Evolutionary conservation across 2,113 vertebrate genomes (phyloP).

Genomic region (Oryzias woworae): DNA sequence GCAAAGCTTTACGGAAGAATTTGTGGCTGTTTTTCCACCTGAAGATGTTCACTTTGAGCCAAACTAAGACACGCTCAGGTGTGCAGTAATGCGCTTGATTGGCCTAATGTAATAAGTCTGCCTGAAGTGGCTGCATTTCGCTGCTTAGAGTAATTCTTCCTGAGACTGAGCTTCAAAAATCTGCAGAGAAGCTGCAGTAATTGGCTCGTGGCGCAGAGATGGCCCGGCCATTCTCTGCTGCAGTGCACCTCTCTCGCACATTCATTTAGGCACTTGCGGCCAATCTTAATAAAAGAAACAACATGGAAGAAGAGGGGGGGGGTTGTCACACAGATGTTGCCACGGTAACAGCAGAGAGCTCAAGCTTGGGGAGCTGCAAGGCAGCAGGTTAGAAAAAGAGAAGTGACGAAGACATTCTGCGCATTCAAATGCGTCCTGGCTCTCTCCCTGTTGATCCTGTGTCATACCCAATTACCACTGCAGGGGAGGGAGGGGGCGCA

Average conservation of each 20-base stretch:
- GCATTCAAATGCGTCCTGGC: constrained; percentile 68
- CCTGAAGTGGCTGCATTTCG: constrained; percentile 41
- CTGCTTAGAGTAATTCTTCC: constrained; percentile 32
- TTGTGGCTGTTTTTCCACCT: constrained; percentile 1
- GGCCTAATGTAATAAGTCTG: constrained; percentile 48
- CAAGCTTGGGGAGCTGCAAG: constrained; percentile 51
- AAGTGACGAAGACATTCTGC: constrained; percentile 49
- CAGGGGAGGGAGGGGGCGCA: constrained; percentile 18
- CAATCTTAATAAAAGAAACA: constrained; percentile 73
- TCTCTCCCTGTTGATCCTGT: constrained; percentile 70
- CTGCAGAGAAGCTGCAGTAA: constrained; percentile 41
- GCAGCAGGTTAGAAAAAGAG: constrained; percentile 62
- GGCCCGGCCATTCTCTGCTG: constrained; percentile 31
- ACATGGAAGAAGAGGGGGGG: constrained; percentile 26
- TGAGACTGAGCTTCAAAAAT: constrained; percentile 37
- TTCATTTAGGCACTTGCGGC: constrained; percentile 30
- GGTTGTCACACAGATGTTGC: constrained; percentile 66
- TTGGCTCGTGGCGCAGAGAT: constrained; percentile 47
- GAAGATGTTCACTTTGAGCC: constrained; percentile 14
- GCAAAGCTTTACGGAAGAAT: neutral
- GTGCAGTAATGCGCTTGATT: constrained; percentile 47
- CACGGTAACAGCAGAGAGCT: constrained; percentile 66
- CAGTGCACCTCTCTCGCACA: constrained; percentile 22
- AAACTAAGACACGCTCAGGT: constrained; percentile 39
- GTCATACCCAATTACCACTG: constrained; percentile 76